Conservation (phyloP, 2,797 vertebrate genomes). For the Pogoniulus pusillus region DNA sequence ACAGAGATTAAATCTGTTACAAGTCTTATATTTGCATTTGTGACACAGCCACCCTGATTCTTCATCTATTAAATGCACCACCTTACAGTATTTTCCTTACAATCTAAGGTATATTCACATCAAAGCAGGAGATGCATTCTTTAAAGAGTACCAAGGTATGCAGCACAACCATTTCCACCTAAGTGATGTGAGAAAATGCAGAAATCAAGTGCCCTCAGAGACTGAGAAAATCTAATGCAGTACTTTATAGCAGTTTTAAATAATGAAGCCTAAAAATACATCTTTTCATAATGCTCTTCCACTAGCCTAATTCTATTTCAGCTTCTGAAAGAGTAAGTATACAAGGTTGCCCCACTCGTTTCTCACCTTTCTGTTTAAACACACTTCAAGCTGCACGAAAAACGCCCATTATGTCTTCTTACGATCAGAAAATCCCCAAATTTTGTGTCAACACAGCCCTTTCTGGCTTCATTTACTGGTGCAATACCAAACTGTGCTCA, state of each 20-base stretch:
- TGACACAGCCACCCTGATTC: not conserved
- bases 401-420: not conserved
- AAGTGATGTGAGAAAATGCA: not conserved
- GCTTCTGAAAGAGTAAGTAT: not conserved
- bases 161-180: not conserved
- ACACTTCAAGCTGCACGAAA: not conserved
- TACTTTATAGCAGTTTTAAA: not conserved
- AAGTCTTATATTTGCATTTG: constrained; percentile 16
- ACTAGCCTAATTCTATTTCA: not conserved
- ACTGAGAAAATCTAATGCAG: not conserved
- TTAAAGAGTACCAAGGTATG: not conserved
- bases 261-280: not conserved
- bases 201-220: not conserved
- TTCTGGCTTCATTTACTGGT: not conserved
- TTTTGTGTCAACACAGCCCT: not conserved
- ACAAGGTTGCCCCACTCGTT: not conserved
- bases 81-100: not conserved
- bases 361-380: not conserved
- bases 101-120: not conserved
- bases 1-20: constrained; percentile 2
- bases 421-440: not conserved
- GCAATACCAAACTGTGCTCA: not conserved
- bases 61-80: not conserved
- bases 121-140: not conserved
- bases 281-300: not conserved